Base-by-base conservation (phyloP, 2,113 vertebrate species). In the Pelobates fuscus region DNA sequence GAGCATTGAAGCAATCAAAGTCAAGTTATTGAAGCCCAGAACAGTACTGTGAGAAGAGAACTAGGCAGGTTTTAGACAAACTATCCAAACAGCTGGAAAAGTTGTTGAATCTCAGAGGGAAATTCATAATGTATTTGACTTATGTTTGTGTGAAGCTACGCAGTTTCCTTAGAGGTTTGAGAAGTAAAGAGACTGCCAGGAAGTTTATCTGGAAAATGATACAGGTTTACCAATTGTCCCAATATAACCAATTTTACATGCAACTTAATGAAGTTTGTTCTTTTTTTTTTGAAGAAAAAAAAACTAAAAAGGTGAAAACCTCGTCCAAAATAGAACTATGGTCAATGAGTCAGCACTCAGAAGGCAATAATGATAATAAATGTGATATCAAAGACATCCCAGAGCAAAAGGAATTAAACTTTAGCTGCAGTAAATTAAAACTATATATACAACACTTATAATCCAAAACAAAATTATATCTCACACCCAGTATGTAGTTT, bases 81-180 rank as follows among this genome's bases (percentile, higher is more conserved):
- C 80, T 82, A 84, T 92, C 90, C 91, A 91, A 92, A 90, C 91
- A 93, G 90, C 90, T 93, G 91, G 90, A 89, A 91, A 90, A 91
- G 80, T 90, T 91, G 90, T 89, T 88, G 88, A 88, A 87, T 86
- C 87, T 90, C 89, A 86, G 78, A 90, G 89, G 89, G 82, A 92
- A 89, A 90, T 87, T 87, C 88, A 86, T 89, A 93, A 93, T 89
- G 88, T 85, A 85, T 91, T 91, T 90, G 91, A 90, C 89, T 91
- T 89, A 92, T 92, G 86, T 91, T 92, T 92, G 88, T 90, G 87
- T 85, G 82, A 81, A 90, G 84, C 80, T 89, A 81, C 6, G 64
- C 81, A 88, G 81, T 87, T 85, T 90, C 90, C 89, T 89, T 78
- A 78, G 91, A 84, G 91, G 81, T 80, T 88, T 88, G 80, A 86